Evolutionary conservation across 2,113 vertebrate species (phyloP).

Genomic region (Colius striatus): DNA sequence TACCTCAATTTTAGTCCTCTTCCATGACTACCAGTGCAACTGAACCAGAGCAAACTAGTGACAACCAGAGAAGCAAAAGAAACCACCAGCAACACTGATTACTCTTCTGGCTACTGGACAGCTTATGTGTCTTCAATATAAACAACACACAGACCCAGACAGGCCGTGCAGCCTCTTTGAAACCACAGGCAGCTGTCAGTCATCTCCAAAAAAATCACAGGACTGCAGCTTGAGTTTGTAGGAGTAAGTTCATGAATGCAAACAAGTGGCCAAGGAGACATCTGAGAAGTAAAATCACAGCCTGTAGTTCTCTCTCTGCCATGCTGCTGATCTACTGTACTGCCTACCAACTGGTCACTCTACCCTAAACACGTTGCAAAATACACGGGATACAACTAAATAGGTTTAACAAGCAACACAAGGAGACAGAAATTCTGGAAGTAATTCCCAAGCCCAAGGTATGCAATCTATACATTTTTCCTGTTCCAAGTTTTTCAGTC

Average conservation of each 20-base stretch:
- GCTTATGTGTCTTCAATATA: neutral
- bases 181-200: neutral
- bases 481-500: neutral
- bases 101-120: neutral
- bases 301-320: neutral
- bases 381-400: neutral
- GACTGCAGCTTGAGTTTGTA: neutral
- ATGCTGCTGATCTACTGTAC: accelerated
- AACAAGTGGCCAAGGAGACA: neutral
- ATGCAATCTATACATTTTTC: neutral
- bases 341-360: neutral
- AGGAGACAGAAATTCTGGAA: neutral
- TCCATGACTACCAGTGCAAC: accelerated
- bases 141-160: accelerated
- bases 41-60: neutral
- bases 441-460: neutral
- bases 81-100: neutral
- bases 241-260: neutral
- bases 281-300: neutral
- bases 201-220: neutral
- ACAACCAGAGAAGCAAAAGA: neutral
- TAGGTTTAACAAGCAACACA: neutral
- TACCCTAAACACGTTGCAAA: neutral
- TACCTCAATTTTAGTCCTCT: accelerated
- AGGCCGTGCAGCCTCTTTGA: neutral